Percentiles rank a stretch among this genome's conserved stretches.
These are phyloP conservation scores for Nibea coibor DNA, from an alignment of 2,113 vertebrate genomes.

Conservation along the genomic window DNA sequence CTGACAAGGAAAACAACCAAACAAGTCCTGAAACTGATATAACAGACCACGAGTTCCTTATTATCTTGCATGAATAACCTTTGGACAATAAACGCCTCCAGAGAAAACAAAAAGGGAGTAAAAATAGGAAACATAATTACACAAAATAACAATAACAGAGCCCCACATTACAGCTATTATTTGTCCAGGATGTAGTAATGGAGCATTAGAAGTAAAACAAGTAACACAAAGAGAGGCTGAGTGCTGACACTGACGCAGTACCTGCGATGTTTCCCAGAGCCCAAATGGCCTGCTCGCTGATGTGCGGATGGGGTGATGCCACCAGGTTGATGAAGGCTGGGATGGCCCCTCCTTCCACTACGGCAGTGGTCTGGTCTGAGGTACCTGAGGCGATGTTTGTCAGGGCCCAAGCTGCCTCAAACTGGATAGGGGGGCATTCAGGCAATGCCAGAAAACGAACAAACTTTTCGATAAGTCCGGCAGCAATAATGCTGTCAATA, in stretches of 20 bases:
- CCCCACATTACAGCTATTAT: neutral
- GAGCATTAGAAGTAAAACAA: neutral
- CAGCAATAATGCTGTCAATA: constrained; percentile 89
- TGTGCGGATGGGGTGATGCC: constrained; percentile 88
- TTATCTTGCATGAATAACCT: neutral
- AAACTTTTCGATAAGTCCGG: constrained; percentile 89
- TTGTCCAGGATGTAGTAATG: neutral
- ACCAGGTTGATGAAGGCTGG: constrained; percentile 90
- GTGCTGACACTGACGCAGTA: constrained; percentile 63
- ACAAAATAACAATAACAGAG: neutral
- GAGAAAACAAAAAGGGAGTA: neutral
- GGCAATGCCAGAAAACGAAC: constrained; percentile 87
- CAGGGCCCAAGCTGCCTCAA: constrained; percentile 94
- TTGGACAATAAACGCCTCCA: neutral
- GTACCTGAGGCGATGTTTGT: constrained; percentile 96
- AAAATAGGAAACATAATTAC: neutral
- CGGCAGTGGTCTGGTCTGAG: constrained; percentile 90
- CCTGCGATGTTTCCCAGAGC: constrained; percentile 95
- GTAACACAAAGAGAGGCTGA: neutral
- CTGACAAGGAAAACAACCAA: neutral
- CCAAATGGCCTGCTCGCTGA: constrained; percentile 96
- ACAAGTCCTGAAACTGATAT: neutral
- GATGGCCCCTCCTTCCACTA: constrained; percentile 91
- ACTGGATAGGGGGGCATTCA: constrained; percentile 92
- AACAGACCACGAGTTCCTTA: neutral